These are phyloP conservation scores for Paralichthys olivaceus DNA, from an alignment of 2,113 vertebrate genomes.

Conservation along the genomic window DNA sequence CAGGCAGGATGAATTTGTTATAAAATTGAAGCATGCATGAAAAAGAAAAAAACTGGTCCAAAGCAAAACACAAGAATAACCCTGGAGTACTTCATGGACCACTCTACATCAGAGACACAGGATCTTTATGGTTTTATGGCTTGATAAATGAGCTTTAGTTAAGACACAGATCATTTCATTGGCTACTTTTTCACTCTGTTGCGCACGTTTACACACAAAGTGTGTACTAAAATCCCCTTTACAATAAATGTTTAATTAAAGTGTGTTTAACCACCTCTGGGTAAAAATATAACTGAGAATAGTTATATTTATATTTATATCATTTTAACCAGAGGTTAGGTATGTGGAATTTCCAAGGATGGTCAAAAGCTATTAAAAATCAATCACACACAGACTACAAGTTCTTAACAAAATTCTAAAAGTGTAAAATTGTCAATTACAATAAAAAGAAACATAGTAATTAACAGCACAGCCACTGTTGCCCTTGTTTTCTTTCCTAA, in stretches of 20 bases:
- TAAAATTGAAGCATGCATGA: neutral
- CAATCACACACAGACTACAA: neutral
- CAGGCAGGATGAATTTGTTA: neutral
- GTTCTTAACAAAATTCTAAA: no score
- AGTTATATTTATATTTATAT: neutral
- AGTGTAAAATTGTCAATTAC: neutral
- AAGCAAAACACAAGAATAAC: neutral
- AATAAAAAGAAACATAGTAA: neutral
- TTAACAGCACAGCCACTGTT: neutral
- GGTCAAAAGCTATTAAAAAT: neutral
- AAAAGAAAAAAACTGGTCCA: neutral
- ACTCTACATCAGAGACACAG: constrained; percentile 35
- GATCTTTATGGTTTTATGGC: neutral
- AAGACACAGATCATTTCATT: constrained; percentile 34
- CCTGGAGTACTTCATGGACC: neutral
- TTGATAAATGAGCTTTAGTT: constrained; percentile 49
- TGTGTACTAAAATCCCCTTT: neutral
- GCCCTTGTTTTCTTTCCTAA: neutral
- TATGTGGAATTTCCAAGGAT: neutral
- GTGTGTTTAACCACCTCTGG: neutral
- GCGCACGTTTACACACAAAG: neutral
- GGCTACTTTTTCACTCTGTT: neutral
- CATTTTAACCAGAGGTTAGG: neutral
- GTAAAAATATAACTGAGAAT: neutral
- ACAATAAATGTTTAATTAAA: neutral